Conservation (phyloP, 2,113 vertebrate genomes). For the Carassius carassius region DNA sequence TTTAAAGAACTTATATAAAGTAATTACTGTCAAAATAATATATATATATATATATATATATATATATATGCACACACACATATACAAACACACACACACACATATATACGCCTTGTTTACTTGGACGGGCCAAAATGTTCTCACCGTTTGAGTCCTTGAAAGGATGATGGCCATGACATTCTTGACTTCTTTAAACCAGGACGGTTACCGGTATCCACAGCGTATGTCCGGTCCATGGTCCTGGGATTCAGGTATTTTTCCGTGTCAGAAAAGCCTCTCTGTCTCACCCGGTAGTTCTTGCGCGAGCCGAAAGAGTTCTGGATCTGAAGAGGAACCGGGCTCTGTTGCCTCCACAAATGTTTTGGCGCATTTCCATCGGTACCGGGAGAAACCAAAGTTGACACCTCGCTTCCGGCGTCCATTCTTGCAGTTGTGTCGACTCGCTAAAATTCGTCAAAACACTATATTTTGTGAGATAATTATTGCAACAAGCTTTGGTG, state of each 20-base stretch:
- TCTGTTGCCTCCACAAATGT: slow-evolving; percentile 88
- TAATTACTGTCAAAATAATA: not conserved
- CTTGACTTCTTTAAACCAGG: slow-evolving; percentile 96
- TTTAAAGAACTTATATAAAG: not conserved
- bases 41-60: no score
- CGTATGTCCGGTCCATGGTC: slow-evolving; percentile 93
- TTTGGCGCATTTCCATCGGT: slow-evolving; percentile 79
- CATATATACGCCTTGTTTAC: not conserved
- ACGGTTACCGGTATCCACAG: slow-evolving; percentile 91
- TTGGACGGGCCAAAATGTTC: slow-evolving; percentile 47
- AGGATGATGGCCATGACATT: slow-evolving; percentile 98
- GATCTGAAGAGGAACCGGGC: slow-evolving; percentile 79
- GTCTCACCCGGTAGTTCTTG: slow-evolving; percentile 84
- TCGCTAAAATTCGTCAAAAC: not conserved
- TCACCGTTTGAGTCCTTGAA: slow-evolving; percentile 96
- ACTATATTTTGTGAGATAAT: not conserved
- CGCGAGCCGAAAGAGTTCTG: slow-evolving; percentile 75
- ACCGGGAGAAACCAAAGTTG: slow-evolving; percentile 69
- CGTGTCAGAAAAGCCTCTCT: slow-evolving; percentile 95
- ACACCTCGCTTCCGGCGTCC: slow-evolving; percentile 80
- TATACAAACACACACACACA: no score
- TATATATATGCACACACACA: no score
- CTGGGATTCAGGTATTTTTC: slow-evolving; percentile 91
- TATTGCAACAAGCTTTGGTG: not conserved
- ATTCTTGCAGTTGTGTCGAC: slow-evolving; percentile 65